These are phyloP conservation scores for Lymantria dispar DNA, from an alignment of 2,888 invertebrate species.

Conservation along the genomic window DNA sequence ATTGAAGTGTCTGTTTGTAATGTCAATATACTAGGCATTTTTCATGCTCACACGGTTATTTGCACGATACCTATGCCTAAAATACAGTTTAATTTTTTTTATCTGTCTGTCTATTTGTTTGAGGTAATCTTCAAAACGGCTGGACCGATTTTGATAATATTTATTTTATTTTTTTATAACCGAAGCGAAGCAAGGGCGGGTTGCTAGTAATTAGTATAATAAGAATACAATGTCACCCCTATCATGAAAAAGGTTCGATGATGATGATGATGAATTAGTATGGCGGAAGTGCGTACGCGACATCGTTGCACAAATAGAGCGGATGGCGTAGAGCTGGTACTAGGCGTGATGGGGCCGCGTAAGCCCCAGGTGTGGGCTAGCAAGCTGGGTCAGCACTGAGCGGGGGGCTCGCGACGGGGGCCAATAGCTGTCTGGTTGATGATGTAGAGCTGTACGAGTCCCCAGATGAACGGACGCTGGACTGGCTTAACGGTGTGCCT, in stretches of 20 bases:
- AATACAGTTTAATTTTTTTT: no score
- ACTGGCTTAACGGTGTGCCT: constrained; percentile 87
- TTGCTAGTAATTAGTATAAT: no score
- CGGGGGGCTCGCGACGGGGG: constrained; percentile 30
- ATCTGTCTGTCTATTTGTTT: no score
- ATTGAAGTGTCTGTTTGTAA: no score
- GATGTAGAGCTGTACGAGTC: constrained; percentile 92
- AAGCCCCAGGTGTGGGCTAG: constrained; percentile 31
- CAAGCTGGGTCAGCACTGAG: constrained; percentile 44
- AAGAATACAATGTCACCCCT: no score
- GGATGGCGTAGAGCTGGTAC: constrained; percentile 7
- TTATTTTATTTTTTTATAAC: no score
- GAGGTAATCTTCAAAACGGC: no score
- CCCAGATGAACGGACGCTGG: constrained; percentile 88
- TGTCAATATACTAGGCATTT: no score
- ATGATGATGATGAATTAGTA: constrained; percentile 4
- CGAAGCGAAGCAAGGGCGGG: no score
- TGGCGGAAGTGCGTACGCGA: constrained; percentile 15
- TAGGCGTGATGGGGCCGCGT: constrained; percentile 82
- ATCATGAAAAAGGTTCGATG: neutral
- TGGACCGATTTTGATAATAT: no score
- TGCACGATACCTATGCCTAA: no score
- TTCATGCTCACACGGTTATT: no score
- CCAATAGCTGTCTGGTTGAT: constrained; percentile 88
- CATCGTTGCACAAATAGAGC: constrained; percentile 12